Evolutionary conservation across 2,113 vertebrate genomes (phyloP).

Genomic region (Callospermophilus lateralis): DNA sequence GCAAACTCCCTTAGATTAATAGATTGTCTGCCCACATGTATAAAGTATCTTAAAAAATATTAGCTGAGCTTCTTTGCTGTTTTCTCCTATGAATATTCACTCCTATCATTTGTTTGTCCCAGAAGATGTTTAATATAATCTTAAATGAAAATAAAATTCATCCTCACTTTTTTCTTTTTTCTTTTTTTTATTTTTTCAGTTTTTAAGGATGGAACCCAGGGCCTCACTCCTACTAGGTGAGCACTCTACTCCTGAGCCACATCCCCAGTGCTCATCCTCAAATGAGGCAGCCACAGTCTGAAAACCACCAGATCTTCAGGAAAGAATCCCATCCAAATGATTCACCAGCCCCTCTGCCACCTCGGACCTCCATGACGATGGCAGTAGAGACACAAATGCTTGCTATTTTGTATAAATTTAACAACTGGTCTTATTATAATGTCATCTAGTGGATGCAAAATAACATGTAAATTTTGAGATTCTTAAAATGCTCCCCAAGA

Average conservation of each 20-base stretch:
- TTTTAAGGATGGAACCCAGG: no score
- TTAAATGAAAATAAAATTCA: neutral
- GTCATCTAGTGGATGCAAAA: neutral
- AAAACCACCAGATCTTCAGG: no score
- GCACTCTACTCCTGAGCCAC: no score
- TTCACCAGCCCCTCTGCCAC: neutral
- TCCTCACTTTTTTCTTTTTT: neutral
- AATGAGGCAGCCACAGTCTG: neutral
- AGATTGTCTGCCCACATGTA: no score
- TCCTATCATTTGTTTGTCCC: neutral
- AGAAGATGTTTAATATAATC: neutral
- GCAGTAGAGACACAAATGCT: neutral
- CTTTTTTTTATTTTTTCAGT: no score
- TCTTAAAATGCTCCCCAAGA: neutral
- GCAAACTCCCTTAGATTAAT: neutral
- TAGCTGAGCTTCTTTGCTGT: neutral
- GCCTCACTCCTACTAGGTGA: no score
- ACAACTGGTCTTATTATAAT: neutral
- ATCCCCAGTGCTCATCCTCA: no score
- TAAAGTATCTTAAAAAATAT: neutral
- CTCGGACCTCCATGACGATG: neutral
- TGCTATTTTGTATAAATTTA: neutral
- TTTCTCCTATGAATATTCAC: neutral
- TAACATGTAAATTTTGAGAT: neutral
- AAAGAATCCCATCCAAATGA: neutral